Percentiles rank a stretch among this genome's conserved stretches.
These are phyloP conservation scores for Anguilla rostrata DNA, from an alignment of 2,113 vertebrate species.

Conservation along the genomic window DNA sequence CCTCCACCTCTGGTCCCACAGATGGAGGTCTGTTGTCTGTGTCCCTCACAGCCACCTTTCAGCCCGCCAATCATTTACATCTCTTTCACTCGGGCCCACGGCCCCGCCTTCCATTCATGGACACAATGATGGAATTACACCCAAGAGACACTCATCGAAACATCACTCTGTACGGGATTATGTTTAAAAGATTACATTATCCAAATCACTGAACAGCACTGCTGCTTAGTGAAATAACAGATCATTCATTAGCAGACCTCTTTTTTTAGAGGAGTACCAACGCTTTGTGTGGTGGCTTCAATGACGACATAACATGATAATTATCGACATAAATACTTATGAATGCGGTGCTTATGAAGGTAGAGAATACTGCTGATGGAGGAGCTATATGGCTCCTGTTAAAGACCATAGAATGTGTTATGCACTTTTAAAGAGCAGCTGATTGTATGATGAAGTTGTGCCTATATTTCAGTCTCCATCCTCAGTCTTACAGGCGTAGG, in stretches of 20 bases:
- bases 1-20: slow-evolving; percentile 4
- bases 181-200: neutral
- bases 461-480: too few relatives aligned
- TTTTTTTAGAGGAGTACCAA: neutral
- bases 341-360: too few relatives aligned
- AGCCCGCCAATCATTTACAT: slow-evolving; percentile 1
- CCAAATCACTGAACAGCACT: neutral
- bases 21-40: neutral
- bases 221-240: neutral
- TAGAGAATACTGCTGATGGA: too few relatives aligned
- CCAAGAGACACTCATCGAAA: neutral
- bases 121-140: neutral
- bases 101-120: neutral
- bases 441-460: too few relatives aligned
- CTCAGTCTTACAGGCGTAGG: too few relatives aligned
- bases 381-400: too few relatives aligned
- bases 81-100: neutral
- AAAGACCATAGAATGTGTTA: too few relatives aligned
- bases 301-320: too few relatives aligned
- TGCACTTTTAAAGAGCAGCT: too few relatives aligned
- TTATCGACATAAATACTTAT: too few relatives aligned
- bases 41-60: slow-evolving; percentile 13
- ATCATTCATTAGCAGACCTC: neutral
- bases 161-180: neutral
- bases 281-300: neutral